These are phyloP conservation scores for Stictonetta naevosa DNA, from an alignment of 2,113 vertebrate genomes.

Conservation along the genomic window DNA sequence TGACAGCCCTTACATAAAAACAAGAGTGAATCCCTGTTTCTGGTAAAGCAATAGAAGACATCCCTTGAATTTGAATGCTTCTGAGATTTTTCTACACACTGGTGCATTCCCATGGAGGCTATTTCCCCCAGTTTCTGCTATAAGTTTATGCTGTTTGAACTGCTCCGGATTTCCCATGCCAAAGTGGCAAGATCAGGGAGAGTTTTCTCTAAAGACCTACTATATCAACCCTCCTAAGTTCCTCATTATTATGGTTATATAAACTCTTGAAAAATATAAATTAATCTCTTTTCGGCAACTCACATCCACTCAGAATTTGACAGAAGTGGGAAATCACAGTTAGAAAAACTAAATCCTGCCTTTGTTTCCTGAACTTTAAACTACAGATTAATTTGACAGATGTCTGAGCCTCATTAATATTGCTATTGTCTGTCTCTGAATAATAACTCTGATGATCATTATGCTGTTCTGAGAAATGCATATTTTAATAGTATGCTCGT, in stretches of 20 bases:
- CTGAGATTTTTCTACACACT: not conserved
- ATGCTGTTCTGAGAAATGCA: not conserved
- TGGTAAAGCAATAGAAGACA: not conserved
- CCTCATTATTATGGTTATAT: not conserved
- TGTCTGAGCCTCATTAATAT: constrained; percentile 49
- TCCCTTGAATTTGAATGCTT: not conserved
- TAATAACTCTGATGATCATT: constrained; percentile 6
- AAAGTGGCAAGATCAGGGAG: not conserved
- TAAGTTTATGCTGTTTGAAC: not conserved
- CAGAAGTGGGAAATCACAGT: constrained; percentile 50
- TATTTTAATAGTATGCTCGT: not conserved
- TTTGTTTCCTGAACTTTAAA: constrained; percentile 3
- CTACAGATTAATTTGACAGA: constrained; percentile 45
- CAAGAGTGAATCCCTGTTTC: not conserved
- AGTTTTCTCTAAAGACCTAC: not conserved
- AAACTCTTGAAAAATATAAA: not conserved
- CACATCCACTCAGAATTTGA: not conserved
- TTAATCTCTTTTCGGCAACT: not conserved
- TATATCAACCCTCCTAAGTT: not conserved
- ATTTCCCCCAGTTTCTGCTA: not conserved
- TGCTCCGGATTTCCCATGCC: not conserved
- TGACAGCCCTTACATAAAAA: not conserved
- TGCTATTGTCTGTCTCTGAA: constrained; percentile 31
- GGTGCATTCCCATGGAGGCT: not conserved
- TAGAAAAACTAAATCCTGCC: constrained; percentile 26